Evolutionary conservation across 2,888 invertebrate genomes (phyloP), one percentile per base, ranked within the genome.

Genomic region (Xestia c-nigrum): DNA sequence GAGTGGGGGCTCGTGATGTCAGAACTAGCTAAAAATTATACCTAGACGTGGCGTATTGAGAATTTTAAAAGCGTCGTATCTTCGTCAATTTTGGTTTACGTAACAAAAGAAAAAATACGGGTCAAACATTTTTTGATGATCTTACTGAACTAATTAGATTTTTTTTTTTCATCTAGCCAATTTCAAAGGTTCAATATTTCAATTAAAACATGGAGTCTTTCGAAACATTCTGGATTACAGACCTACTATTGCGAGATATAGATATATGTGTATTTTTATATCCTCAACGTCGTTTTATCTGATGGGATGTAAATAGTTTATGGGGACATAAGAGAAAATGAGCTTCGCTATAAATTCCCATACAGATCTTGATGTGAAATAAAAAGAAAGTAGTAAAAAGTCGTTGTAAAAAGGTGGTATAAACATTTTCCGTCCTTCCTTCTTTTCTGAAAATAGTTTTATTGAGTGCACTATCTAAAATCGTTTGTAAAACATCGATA

Each of bases 221-320:
- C 14, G 0, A 57, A 57, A 24, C 14, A 24, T 12, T 24, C 6
- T 24, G 57, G 24, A 57, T 57, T 57, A 24, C 5, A 52, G 14
- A 46, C 40, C 40, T 50, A 21, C 24, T 24, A 24, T 57, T 24
- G 24, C 16, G 24, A 24, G 24, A 0, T 24, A 57, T 12, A 57
- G 16, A 9, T 59, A 31, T 19, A 61, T 63, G 43, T 65, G 12
- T 47, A 21, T 50, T 71, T 70, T 83, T 64, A 73, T 71, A 73
- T 50, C 52, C 43, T 38, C 21, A 59, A 38, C 57, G 77, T 66
- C 67, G 63, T 66, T 80, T 72, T 72, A 70, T 84, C 63, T 64
- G 59, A 73, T 76, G 46, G 70, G 66, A 83, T 84, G 67, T 82
- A 72, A 83, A 84, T 80, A 80, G 84, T 84, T 83, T 83, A 84